Evolutionary conservation across 2,113 vertebrate genomes (phyloP).

Genomic region (Apeltes quadracus): DNA sequence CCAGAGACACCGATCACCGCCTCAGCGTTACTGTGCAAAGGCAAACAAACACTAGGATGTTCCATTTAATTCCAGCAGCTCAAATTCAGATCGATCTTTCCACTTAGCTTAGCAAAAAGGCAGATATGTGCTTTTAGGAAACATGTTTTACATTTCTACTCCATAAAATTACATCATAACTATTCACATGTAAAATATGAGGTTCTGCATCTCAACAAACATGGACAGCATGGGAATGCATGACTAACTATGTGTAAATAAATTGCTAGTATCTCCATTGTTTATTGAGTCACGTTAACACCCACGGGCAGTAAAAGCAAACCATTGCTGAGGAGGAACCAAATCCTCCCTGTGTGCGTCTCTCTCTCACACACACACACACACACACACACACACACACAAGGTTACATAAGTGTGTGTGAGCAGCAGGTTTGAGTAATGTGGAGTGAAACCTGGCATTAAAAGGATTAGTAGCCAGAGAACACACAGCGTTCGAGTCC

Average conservation of each 20-base stretch:
- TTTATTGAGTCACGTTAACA: not conserved
- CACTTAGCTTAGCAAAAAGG: not conserved
- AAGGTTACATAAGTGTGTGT: slow-evolving; percentile 53
- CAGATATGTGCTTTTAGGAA: not conserved
- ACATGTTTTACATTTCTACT: too few relatives aligned
- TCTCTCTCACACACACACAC: not conserved
- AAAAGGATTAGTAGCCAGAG: slow-evolving; percentile 68
- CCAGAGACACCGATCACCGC: slow-evolving; percentile 41
- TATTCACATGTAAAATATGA: not conserved
- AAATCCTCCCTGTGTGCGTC: not conserved
- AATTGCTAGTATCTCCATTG: not conserved
- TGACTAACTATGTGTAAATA: not conserved
- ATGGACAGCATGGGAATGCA: not conserved
- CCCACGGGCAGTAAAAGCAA: not conserved
- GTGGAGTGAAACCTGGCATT: slow-evolving; percentile 70
- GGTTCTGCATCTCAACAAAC: not conserved
- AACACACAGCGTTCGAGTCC: slow-evolving; percentile 54
- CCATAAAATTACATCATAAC: too few relatives aligned
- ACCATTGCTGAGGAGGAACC: not conserved
- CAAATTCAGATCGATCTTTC: not conserved
- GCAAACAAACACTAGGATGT: too few relatives aligned
- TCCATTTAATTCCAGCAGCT: not conserved
- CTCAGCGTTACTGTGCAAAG: slow-evolving; percentile 31
- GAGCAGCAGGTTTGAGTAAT: slow-evolving; percentile 70
- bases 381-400: slow-evolving; percentile 2